phyloP scores from a whole-genome alignment of 2,113 vertebrate species.

The Chunga burmeisteri region DNA sequence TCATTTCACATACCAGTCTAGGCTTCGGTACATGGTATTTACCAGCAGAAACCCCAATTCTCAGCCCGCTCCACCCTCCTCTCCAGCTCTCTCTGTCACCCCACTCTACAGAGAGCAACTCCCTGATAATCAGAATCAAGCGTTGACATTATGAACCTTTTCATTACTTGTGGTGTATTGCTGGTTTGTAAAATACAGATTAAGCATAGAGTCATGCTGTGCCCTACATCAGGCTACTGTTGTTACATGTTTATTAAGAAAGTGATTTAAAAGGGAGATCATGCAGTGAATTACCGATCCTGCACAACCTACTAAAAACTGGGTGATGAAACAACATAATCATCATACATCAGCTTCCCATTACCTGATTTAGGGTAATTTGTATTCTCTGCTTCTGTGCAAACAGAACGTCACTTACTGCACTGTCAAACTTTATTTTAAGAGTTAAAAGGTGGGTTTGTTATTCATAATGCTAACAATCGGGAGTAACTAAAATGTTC shows the following conservation, averaged over 20 bases:
- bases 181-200: conserved; percentile 41
- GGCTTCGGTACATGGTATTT: background rate
- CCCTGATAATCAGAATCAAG: background rate
- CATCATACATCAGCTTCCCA: conserved; percentile 37
- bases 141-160: background rate
- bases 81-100: background rate
- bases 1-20: background rate
- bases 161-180: conserved; percentile 22
- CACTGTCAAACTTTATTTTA: conserved; percentile 60
- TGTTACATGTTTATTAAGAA: conserved; percentile 61
- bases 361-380: conserved; percentile 63
- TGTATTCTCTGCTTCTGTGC: conserved; percentile 59
- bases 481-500: conserved; percentile 36
- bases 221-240: conserved; percentile 30
- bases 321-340: conserved; percentile 40
- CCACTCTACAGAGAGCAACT: background rate
- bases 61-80: background rate
- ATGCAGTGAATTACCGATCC: conserved; percentile 11
- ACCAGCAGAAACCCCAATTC: background rate
- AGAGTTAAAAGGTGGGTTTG: conserved; percentile 61
- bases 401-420: conserved; percentile 52
- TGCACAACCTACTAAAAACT: conserved; percentile 11
- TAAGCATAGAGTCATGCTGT: conserved; percentile 13
- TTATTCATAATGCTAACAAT: conserved; percentile 58
- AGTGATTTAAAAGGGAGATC: conserved; percentile 55